Conservation (phyloP, 2,888 invertebrate species). For the Oligia fasciuncula region DNA sequence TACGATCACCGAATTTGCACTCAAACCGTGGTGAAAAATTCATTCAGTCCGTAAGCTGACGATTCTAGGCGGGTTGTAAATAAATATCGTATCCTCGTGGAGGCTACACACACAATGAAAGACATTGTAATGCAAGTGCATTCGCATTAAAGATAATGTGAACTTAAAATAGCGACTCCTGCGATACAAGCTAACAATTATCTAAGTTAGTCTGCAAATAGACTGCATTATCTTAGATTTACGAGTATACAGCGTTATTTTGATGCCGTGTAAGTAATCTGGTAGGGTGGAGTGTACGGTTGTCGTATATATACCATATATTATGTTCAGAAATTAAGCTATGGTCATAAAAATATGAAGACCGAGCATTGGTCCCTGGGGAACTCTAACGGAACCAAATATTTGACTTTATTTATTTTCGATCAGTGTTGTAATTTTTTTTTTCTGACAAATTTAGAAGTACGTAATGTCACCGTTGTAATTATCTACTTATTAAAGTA, state of each 20-base stretch:
- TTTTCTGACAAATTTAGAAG: neutral
- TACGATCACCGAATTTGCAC: neutral
- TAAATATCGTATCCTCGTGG: neutral
- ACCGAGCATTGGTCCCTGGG: no score
- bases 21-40: neutral
- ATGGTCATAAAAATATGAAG: no score
- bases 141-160: slow-evolving; percentile 41
- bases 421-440: no score
- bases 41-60: no score
- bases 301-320: neutral
- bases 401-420: no score
- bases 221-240: slow-evolving; percentile 50
- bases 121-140: slow-evolving; percentile 13
- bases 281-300: slow-evolving; percentile 24
- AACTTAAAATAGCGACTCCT: slow-evolving; percentile 44
- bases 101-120: neutral
- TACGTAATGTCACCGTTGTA: neutral
- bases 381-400: no score
- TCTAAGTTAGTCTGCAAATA: slow-evolving; percentile 52
- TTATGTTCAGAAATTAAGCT: no score
- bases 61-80: neutral
- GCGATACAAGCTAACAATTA: slow-evolving; percentile 32
- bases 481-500: neutral
- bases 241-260: slow-evolving; percentile 48
- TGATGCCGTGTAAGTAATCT: slow-evolving; percentile 53